phyloP scores from a whole-genome alignment of 2,113 vertebrate genomes.

The Laterallus jamaicensis region DNA sequence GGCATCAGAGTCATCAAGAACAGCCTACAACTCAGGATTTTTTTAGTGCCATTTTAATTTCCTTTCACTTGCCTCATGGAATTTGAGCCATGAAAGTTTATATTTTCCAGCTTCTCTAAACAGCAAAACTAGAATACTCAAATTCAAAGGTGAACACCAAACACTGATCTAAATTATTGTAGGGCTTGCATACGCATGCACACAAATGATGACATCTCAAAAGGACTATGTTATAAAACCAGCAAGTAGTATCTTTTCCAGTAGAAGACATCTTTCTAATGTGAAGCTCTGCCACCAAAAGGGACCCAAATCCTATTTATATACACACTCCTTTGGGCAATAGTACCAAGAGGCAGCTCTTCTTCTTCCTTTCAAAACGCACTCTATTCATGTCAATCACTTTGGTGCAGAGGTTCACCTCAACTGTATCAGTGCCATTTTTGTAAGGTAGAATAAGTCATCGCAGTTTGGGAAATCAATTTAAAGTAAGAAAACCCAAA shows the following conservation, averaged over 20 bases:
- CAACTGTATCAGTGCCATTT: background rate
- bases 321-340: background rate
- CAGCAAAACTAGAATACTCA: background rate
- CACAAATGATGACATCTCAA: background rate
- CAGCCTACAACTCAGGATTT: constrained; percentile 1
- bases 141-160: background rate
- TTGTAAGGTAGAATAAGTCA: background rate
- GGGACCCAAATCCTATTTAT: background rate
- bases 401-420: background rate
- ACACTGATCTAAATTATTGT: background rate
- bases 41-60: background rate
- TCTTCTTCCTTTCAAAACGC: background rate
- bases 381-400: background rate
- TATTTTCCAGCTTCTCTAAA: background rate
- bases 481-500: background rate
- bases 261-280: background rate
- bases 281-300: background rate
- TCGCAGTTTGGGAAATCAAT: background rate
- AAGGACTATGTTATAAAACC: background rate
- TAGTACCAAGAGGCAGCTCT: background rate
- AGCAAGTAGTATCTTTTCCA: background rate
- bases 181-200: background rate
- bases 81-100: background rate
- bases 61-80: background rate
- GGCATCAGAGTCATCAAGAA: constrained; percentile 6